phyloP scores from a whole-genome alignment of 2,113 vertebrate genomes.

The Dryoscopus gambensis region DNA sequence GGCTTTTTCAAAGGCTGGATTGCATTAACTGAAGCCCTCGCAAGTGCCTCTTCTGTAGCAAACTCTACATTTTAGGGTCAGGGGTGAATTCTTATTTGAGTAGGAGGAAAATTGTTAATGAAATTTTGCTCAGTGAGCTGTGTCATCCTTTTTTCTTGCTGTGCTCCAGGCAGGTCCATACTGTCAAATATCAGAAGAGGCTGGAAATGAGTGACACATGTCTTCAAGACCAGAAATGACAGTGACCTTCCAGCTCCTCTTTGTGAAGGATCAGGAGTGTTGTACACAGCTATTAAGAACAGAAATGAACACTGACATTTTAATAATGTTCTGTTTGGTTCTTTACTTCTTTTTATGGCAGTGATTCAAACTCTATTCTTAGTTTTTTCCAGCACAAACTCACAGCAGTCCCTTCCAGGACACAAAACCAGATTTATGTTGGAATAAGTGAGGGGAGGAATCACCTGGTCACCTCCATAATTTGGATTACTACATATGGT shows the following conservation, averaged over 20 bases:
- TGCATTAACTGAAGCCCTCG: conserved; percentile 7
- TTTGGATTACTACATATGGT: neutral
- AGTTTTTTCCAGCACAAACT: neutral
- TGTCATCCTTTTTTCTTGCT: conserved; percentile 55
- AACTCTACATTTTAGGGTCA: conserved; percentile 42
- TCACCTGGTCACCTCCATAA: neutral
- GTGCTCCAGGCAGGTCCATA: conserved; percentile 62
- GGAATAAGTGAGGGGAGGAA: neutral
- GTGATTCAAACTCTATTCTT: neutral
- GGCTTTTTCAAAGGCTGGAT: conserved; percentile 14
- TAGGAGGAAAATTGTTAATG: conserved; percentile 61
- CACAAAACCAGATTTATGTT: neutral
- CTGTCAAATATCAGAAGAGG: conserved; percentile 64
- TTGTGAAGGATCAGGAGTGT: neutral
- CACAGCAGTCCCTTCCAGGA: neutral
- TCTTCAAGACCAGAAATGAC: conserved; percentile 65
- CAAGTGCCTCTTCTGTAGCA: conserved; percentile 27
- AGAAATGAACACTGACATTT: conserved; percentile 26
- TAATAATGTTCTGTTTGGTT: neutral
- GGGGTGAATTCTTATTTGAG: conserved; percentile 52
- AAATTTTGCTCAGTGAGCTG: conserved; percentile 65
- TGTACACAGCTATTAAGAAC: neutral
- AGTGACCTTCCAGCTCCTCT: conserved; percentile 45
- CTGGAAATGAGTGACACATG: conserved; percentile 64
- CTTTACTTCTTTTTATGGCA: neutral